Evolutionary conservation across 2,888 invertebrate species (phyloP).

Genomic region (Drosophila flavopinicola): DNA sequence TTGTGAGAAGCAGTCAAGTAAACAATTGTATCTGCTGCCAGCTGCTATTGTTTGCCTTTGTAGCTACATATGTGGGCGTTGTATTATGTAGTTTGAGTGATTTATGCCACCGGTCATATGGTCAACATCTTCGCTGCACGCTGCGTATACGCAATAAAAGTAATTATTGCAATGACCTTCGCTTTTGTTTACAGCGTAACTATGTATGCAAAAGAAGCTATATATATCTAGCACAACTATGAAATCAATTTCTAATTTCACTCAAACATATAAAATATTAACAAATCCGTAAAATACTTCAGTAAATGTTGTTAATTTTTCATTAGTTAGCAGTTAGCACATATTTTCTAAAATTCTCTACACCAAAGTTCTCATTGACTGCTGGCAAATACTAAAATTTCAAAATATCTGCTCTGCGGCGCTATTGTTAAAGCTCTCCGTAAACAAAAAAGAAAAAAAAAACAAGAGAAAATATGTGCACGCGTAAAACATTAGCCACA

Average conservation of each 20-base stretch:
- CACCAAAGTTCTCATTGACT: not conserved
- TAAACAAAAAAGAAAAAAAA: conserved; percentile 21
- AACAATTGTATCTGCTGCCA: conserved; percentile 47
- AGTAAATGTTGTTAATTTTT: conserved; percentile 6
- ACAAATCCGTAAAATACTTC: not conserved
- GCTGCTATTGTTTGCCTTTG: conserved; percentile 41
- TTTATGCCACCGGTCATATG: conserved; percentile 34
- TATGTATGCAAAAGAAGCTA: not conserved
- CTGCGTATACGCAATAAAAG: conserved; percentile 38
- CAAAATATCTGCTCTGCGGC: not conserved
- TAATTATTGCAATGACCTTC: conserved; percentile 26
- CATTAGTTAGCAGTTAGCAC: not conserved
- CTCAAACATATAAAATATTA: not conserved
- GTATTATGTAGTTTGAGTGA: conserved; percentile 25
- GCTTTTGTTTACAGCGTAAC: conserved; percentile 5
- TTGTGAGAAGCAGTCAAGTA: conserved; percentile 53
- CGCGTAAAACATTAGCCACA: conserved; percentile 12
- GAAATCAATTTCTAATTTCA: not conserved
- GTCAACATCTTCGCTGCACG: conserved; percentile 24
- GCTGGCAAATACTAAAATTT: not conserved
- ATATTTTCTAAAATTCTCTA: not conserved
- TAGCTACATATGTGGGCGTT: conserved; percentile 9
- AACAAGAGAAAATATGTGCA: conserved; percentile 1
- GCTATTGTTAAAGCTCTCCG: conserved; percentile 11
- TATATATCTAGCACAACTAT: too few species aligned